A percentile compares a stretch with the other conserved stretches of the same genome.
Conservation (phyloP, 2,888 invertebrate species). For the Gymnocheta viridis region DNA sequence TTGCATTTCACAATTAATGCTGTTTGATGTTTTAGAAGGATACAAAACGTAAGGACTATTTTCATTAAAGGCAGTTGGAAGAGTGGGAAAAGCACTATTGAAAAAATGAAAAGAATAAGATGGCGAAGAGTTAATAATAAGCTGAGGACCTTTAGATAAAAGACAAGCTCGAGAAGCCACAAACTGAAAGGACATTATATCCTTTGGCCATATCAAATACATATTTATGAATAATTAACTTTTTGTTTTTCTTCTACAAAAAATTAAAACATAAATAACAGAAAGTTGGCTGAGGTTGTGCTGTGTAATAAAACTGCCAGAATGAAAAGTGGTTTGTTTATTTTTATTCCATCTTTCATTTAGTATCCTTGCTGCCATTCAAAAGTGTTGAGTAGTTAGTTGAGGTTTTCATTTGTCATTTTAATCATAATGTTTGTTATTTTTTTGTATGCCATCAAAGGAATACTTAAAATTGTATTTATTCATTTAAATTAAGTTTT, state of each 20-base stretch:
- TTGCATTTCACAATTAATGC: slow-evolving; percentile 68
- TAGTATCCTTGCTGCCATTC: background rate
- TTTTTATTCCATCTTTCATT: background rate
- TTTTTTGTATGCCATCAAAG: slow-evolving; percentile 35
- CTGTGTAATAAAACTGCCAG: slow-evolving; percentile 20
- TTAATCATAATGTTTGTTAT: slow-evolving; percentile 56
- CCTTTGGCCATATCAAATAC: slow-evolving; percentile 69
- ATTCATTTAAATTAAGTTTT: slow-evolving; percentile 54
- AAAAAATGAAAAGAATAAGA: slow-evolving; percentile 35
- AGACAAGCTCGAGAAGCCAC: background rate
- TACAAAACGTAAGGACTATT: slow-evolving; percentile 13
- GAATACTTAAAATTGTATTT: slow-evolving; percentile 24
- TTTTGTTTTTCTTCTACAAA: background rate
- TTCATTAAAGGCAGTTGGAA: slow-evolving; percentile 39
- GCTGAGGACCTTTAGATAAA: slow-evolving; percentile 60
- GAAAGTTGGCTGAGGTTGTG: slow-evolving; percentile 33
- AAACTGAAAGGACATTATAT: slow-evolving; percentile 64
- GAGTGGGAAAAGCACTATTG: background rate
- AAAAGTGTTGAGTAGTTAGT: slow-evolving; percentile 62
- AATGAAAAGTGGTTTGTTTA: slow-evolving; percentile 40
- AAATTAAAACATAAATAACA: background rate
- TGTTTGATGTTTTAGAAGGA: slow-evolving; percentile 66
- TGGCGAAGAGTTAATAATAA: slow-evolving; percentile 70
- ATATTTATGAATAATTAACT: slow-evolving; percentile 70
- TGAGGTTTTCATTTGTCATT: slow-evolving; percentile 63